Conservation (phyloP, 2,888 invertebrate genomes). For the Drosophila austrosaltans region DNA sequence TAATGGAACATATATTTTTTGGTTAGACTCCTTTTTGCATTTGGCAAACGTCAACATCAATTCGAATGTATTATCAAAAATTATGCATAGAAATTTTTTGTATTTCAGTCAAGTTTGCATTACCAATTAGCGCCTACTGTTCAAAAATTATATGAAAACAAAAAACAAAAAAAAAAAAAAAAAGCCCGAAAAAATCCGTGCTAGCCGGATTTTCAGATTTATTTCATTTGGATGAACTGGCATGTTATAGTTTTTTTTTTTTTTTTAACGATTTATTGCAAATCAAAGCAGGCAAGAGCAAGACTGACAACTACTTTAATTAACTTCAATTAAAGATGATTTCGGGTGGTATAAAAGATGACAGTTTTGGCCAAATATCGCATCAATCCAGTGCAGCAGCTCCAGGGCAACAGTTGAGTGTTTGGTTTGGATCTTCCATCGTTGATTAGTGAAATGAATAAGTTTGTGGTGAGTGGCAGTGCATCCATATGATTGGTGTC, state of each 20-base stretch:
- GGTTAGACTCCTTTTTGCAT: not conserved
- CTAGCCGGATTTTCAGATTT: slow-evolving; percentile 63
- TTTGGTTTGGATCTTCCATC: slow-evolving; percentile 11
- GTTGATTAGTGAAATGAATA: slow-evolving; percentile 60
- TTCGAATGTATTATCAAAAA: slow-evolving; percentile 13
- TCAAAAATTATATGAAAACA: slow-evolving; percentile 19
- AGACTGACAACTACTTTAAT: slow-evolving; percentile 67
- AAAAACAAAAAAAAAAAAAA: slow-evolving; percentile 16
- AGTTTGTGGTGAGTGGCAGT: slow-evolving; percentile 72
- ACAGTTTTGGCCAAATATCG: slow-evolving; percentile 30
- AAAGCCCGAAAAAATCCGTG: slow-evolving; percentile 26
- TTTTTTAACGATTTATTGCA: slow-evolving; percentile 66
- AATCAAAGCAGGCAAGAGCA: slow-evolving; percentile 47
- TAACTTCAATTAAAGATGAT: slow-evolving; percentile 77
- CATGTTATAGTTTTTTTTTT: slow-evolving; percentile 61
- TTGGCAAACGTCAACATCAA: slow-evolving; percentile 17
- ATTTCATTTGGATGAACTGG: slow-evolving; percentile 14
- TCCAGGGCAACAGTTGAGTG: slow-evolving; percentile 48
- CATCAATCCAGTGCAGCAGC: slow-evolving; percentile 67
- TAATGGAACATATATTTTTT: too few species aligned
- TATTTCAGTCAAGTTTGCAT: slow-evolving; percentile 57
- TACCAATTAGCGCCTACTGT: slow-evolving; percentile 69
- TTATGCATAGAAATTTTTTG: slow-evolving; percentile 24
- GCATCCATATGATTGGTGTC: not conserved
- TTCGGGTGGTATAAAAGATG: slow-evolving; percentile 59